phyloP scores from a whole-genome alignment of 1,140 invertebrate species.

The Macrosteles quadrilineatus region DNA sequence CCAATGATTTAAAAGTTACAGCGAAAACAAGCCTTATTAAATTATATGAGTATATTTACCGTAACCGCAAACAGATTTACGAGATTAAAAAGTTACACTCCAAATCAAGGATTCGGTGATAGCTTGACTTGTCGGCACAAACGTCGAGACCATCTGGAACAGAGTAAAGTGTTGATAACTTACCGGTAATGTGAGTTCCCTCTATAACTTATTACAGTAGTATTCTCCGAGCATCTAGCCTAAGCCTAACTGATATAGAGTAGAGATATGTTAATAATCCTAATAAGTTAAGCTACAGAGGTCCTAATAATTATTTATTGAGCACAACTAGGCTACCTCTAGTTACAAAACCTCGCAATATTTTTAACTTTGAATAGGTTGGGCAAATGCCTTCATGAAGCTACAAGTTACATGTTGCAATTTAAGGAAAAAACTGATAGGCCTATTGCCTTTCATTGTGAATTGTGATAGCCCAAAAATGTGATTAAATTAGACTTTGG shows the following conservation, averaged over 20 bases:
- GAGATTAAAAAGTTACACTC: slow-evolving; percentile 18
- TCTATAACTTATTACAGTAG: background rate
- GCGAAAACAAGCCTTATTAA: background rate
- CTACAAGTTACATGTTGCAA: no score
- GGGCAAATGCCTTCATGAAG: no score
- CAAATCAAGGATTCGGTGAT: background rate
- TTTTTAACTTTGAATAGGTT: no score
- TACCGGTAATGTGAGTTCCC: background rate
- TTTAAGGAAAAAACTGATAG: no score
- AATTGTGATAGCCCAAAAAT: no score
- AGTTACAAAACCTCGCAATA: no score
- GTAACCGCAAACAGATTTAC: slow-evolving; percentile 2
- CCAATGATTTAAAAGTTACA: background rate
- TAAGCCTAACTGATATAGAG: background rate
- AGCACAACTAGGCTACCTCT: no score
- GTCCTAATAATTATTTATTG: no score
- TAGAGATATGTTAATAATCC: background rate
- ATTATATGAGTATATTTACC: background rate
- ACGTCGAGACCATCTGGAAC: background rate
- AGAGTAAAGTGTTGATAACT: background rate
- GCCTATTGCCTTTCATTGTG: no score
- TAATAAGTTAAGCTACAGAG: background rate
- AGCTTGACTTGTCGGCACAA: slow-evolving; percentile 8
- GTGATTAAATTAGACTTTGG: no score
- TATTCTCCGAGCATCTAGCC: background rate